Percentiles rank a stretch among this genome's conserved stretches.
Conservation (phyloP, 92 coral and sea anemone species). For the Zoanthus sociatus region DNA sequence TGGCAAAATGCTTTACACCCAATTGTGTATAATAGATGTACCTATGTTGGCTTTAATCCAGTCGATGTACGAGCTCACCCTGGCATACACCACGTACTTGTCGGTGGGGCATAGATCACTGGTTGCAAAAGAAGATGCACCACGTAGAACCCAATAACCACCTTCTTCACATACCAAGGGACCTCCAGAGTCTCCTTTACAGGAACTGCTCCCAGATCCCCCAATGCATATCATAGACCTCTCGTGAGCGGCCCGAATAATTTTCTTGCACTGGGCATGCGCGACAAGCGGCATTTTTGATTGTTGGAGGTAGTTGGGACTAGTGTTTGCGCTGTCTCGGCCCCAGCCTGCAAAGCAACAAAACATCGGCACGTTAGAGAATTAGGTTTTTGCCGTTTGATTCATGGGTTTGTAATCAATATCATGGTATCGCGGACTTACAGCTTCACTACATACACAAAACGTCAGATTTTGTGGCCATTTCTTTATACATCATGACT, state of each 20-base stretch:
- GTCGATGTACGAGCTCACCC: constrained; percentile 27
- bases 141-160: constrained; percentile 23
- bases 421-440: not conserved
- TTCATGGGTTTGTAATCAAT: not conserved
- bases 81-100: constrained; percentile 30
- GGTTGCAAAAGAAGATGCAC: constrained; percentile 22
- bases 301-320: constrained; percentile 20
- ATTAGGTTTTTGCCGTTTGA: not conserved
- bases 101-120: constrained; percentile 9
- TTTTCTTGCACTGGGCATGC: constrained; percentile 25
- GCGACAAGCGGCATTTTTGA: constrained; percentile 21
- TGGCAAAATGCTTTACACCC: not conserved
- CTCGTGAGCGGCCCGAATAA: not conserved
- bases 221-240: constrained; percentile 18
- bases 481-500: too few relatives aligned
- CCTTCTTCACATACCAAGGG: constrained; percentile 29
- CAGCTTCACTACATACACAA: not conserved
- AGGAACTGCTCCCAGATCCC: constrained; percentile 36
- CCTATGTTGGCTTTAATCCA: constrained; percentile 17
- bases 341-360: not conserved
- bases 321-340: not conserved
- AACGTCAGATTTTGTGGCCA: too few relatives aligned
- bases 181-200: constrained; percentile 32
- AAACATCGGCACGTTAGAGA: not conserved
- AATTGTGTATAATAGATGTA: not conserved